These are phyloP conservation scores for Podarcis muralis DNA, from an alignment of 2,113 vertebrate genomes.

Conservation along the genomic window DNA sequence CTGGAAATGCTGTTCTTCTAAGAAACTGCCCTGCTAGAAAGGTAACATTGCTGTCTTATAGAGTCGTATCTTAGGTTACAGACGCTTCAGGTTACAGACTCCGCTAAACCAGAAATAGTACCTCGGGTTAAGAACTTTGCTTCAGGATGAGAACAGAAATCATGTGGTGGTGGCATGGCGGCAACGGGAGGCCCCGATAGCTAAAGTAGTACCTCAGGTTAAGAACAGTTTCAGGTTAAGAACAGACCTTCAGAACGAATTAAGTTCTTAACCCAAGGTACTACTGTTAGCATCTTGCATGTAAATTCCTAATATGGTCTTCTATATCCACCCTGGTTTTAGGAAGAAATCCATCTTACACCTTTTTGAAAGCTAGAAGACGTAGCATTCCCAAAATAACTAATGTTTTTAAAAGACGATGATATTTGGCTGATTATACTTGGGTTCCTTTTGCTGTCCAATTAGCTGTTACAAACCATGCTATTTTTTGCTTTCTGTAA, in stretches of 20 bases:
- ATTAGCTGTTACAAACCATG: not conserved
- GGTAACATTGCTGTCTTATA: not conserved
- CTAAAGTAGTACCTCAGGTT: too few species aligned
- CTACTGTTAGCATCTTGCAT: not conserved
- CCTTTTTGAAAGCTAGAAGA: not conserved
- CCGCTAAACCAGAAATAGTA: too few species aligned
- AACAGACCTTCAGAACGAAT: too few species aligned
- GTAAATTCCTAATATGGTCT: not conserved
- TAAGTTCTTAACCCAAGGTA: too few species aligned
- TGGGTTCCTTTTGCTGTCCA: not conserved
- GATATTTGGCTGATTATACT: not conserved
- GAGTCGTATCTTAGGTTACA: too few species aligned
- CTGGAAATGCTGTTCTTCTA: not conserved
- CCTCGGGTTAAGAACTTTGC: too few species aligned
- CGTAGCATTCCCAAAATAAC: not conserved
- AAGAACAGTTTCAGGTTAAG: too few species aligned
- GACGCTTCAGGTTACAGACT: too few species aligned
- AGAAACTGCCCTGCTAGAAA: too few species aligned
- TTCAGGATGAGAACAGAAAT: too few species aligned
- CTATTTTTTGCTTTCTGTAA: conserved; percentile 19
- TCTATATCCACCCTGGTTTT: not conserved
- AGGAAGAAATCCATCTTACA: not conserved
- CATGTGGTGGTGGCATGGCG: too few species aligned
- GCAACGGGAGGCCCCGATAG: too few species aligned
- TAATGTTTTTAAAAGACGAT: not conserved